Base-by-base conservation (phyloP, 1,140 invertebrate species). In the Pissodes strobi region DNA sequence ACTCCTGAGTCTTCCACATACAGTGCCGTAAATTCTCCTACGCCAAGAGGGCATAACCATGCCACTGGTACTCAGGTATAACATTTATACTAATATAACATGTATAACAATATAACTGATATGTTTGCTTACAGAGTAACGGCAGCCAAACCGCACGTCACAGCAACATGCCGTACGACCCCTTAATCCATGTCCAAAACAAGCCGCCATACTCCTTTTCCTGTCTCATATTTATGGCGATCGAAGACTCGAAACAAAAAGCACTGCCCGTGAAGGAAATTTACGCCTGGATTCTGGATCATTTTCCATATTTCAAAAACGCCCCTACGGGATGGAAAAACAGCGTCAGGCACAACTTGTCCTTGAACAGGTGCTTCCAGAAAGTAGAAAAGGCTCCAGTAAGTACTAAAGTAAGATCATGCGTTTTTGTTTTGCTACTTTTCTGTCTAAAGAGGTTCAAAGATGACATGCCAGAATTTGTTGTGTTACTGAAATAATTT, bases 301-400 rank as follows among this genome's bases (percentile, higher is more conserved):
- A 97, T 78, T 98, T 97, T 81, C 95, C 95, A 0, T 98, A 97
- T 79, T 98, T 97, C 80, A 91, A 92, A 74, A 93, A 93, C 71
- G 95, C 95, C 1, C 94, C 95, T 0, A 95, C 93, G 71, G 95
- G 95, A 15, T 98, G 95, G 95, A 98, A 98, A 84, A 98, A 98
- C 80, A 96, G 93, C 53, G 95, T 98, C 1, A 83, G 95, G 66
- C 95, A 98, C 79, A 98, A 98, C 80, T 80, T 98, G 34, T 97
- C 94, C 19, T 81, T 98, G 41, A 98, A 98, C 78, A 97, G 97
- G 80, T 97, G 95, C 79, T 98, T 98, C 80, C 90, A 94, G 66
- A 98, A 98, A 83, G 94, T 97, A 41, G 93, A 95, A 77, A 94
- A 94, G 76, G 87, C 90, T 21, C 88, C 89, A 72, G 90, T 91